Conservation (phyloP, 1,140 invertebrate species). For the Penaeus indicus region DNA sequence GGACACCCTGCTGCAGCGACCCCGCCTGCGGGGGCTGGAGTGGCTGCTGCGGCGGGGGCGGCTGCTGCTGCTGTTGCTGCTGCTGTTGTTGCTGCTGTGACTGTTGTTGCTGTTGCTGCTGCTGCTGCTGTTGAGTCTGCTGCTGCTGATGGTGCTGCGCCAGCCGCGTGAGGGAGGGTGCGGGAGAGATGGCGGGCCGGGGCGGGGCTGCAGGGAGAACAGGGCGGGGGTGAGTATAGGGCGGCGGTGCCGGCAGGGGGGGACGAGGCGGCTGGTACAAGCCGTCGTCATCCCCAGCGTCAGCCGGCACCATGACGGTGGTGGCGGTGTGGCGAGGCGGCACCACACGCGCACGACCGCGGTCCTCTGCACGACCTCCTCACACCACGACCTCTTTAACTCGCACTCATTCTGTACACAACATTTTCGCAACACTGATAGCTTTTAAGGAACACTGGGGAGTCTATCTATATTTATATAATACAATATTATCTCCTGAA, state of each 20-base stretch:
- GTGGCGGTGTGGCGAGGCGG: not conserved
- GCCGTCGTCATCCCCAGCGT: constrained; percentile 62
- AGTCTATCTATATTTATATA: too few relatives aligned
- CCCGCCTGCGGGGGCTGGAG: constrained; percentile 21
- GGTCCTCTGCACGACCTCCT: too few relatives aligned
- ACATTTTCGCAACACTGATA: too few relatives aligned
- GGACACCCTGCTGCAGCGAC: constrained; percentile 1
- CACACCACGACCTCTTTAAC: too few relatives aligned
- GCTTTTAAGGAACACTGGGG: too few relatives aligned
- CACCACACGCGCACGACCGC: too few relatives aligned
- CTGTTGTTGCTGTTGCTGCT: constrained; percentile 40
- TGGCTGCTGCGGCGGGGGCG: not conserved
- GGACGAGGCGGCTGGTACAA: constrained; percentile 66
- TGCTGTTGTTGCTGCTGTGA: constrained; percentile 31
- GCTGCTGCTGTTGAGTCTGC: not conserved
- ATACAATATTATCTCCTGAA: too few relatives aligned
- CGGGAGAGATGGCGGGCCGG: constrained; percentile 44
- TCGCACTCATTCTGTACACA: too few relatives aligned
- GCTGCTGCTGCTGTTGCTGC: not conserved
- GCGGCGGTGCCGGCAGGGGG: constrained; percentile 62
- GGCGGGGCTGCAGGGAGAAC: constrained; percentile 40
- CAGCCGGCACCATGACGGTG: constrained; percentile 62
- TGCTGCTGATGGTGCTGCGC: constrained; percentile 27
- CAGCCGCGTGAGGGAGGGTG: constrained; percentile 59
- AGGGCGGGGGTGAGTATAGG: constrained; percentile 64